Conservation (phyloP, 2,113 vertebrate genomes). For the Pithys albifrons region DNA sequence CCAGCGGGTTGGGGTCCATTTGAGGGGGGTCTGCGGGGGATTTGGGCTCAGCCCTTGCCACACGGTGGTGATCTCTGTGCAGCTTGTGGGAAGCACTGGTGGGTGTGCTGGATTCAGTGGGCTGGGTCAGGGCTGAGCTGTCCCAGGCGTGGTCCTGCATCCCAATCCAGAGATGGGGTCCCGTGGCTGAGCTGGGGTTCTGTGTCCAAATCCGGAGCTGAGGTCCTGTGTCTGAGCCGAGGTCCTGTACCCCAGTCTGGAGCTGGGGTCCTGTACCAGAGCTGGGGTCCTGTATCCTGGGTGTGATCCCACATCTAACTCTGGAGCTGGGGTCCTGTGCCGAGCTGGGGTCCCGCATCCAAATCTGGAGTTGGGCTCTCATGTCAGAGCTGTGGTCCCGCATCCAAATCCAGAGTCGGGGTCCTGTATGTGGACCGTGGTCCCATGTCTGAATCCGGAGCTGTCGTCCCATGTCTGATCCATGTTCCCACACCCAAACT, state of each 20-base stretch:
- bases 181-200: neutral
- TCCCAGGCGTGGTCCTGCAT: neutral
- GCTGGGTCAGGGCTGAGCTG: neutral
- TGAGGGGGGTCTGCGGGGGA: neutral
- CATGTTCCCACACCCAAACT: neutral
- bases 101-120: fast-evolving
- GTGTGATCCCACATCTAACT: neutral
- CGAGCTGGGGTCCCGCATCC: fast-evolving
- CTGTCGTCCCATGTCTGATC: fast-evolving
- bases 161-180: neutral
- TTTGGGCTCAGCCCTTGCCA: neutral
- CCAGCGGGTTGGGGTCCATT: fast-evolving
- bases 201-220: neutral
- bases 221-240: fast-evolving
- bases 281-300: neutral
- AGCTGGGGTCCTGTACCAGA: neutral
- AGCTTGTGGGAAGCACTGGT: neutral
- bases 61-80: fast-evolving
- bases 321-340: fast-evolving
- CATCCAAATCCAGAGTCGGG: fast-evolving
- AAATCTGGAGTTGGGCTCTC: neutral
- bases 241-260: fast-evolving
- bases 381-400: neutral
- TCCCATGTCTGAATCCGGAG: neutral
- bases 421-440: fast-evolving